phyloP scores from a whole-genome alignment of 2,888 invertebrate genomes.

The Agrotis ipsilon region DNA sequence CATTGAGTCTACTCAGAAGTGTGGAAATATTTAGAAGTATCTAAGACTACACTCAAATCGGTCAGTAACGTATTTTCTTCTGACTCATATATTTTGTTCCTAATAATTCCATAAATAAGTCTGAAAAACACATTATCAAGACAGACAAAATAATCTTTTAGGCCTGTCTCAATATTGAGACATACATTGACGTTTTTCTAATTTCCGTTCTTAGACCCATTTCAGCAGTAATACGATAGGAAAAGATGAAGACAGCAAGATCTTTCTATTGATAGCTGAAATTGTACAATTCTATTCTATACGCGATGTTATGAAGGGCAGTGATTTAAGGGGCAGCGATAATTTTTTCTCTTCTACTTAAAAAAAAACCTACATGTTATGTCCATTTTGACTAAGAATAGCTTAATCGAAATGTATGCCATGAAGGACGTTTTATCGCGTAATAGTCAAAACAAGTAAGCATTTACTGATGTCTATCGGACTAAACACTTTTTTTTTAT shows the following conservation, averaged over 20 bases:
- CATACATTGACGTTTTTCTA: not conserved
- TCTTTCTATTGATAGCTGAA: constrained; percentile 41
- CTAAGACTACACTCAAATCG: too few relatives aligned
- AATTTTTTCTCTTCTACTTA: not conserved
- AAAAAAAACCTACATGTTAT: not conserved
- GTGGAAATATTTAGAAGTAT: too few relatives aligned
- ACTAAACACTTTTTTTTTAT: not conserved
- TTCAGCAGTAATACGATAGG: constrained; percentile 15
- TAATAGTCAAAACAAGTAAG: too few relatives aligned
- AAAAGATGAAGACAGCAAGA: constrained; percentile 44
- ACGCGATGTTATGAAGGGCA: constrained; percentile 41
- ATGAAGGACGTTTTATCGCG: too few relatives aligned
- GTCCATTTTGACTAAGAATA: not conserved
- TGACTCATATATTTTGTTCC: too few relatives aligned
- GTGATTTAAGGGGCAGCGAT: constrained; percentile 35
- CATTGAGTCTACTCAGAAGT: too few relatives aligned
- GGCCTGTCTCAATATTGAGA: not conserved
- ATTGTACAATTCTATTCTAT: constrained; percentile 28
- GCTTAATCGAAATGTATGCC: too few relatives aligned
- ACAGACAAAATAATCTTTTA: not conserved
- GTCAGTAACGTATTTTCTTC: too few relatives aligned
- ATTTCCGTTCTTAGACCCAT: constrained; percentile 16
- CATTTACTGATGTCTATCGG: too few relatives aligned
- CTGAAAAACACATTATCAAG: not conserved
- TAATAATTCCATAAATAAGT: not conserved